Conservation (phyloP, 2,113 vertebrate species). For the Orycteropus afer region DNA sequence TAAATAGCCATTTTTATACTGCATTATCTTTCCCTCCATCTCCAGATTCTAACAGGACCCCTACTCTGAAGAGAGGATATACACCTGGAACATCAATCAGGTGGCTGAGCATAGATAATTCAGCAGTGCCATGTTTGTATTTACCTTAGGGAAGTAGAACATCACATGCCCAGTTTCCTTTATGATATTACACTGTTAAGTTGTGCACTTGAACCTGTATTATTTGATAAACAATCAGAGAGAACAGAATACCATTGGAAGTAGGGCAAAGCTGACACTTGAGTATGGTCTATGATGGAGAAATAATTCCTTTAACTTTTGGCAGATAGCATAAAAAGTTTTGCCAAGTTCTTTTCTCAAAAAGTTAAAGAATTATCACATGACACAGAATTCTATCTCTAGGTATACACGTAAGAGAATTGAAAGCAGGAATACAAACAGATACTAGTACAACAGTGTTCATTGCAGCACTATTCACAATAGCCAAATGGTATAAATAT, state of each 20-base stretch:
- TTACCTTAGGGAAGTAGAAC: neutral
- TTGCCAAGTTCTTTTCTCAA: neutral
- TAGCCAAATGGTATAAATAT: neutral
- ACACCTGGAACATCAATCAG: neutral
- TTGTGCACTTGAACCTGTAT: neutral
- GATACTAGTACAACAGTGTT: neutral
- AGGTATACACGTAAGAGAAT: no score
- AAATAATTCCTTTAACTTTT: slow-evolving; percentile 55
- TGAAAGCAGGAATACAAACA: neutral
- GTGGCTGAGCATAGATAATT: slow-evolving; percentile 2
- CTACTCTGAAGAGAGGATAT: neutral
- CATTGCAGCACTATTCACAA: neutral
- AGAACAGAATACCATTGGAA: slow-evolving; percentile 40
- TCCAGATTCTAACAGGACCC: slow-evolving; percentile 18
- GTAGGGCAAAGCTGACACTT: slow-evolving; percentile 41
- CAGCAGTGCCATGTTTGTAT: slow-evolving; percentile 3
- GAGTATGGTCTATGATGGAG: slow-evolving; percentile 38
- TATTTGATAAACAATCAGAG: slow-evolving; percentile 48
- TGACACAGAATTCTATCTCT: neutral
- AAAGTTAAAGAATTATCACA: neutral
- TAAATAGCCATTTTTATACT: neutral
- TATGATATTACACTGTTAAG: neutral
- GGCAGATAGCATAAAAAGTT: slow-evolving; percentile 32
- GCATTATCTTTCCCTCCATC: neutral
- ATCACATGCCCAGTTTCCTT: slow-evolving; percentile 24